Conservation (phyloP, 2,888 invertebrate species). For the Callyntrura guangdongensis region DNA sequence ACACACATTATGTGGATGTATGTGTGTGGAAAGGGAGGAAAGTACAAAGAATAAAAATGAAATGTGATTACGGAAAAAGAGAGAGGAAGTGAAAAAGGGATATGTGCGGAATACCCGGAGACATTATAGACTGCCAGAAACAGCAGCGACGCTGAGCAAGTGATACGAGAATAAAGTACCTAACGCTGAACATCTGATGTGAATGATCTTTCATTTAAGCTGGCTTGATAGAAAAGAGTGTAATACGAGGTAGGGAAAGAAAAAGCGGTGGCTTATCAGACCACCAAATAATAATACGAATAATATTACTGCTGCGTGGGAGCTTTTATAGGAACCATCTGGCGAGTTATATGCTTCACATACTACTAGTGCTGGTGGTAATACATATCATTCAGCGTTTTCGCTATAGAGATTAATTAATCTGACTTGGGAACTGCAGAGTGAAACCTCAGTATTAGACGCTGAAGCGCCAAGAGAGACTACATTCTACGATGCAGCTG, state of each 20-base stretch:
- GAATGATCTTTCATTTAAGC: slow-evolving; percentile 62
- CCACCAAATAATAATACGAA: slow-evolving; percentile 19
- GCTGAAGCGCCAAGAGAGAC: background rate
- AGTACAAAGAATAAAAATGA: background rate
- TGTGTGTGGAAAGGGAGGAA: slow-evolving; percentile 11
- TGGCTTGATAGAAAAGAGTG: slow-evolving; percentile 18
- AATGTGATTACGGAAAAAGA: slow-evolving; percentile 12
- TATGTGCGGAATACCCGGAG: slow-evolving; percentile 10
- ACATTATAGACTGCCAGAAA: slow-evolving; percentile 10
- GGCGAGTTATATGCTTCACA: background rate
- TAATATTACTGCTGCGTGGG: slow-evolving; percentile 32
- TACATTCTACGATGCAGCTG: background rate
- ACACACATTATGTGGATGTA: background rate
- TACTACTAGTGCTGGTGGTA: background rate
- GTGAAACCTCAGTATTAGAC: slow-evolving; percentile 30
- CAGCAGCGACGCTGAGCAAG: background rate
- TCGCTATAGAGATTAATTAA: slow-evolving; percentile 64
- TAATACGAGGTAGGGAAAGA: background rate
- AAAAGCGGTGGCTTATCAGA: background rate
- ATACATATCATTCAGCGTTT: background rate
- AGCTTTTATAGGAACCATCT: background rate
- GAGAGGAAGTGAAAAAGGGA: background rate
- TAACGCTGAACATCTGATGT: slow-evolving; percentile 55
- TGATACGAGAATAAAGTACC: slow-evolving; percentile 1
- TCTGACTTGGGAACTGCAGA: slow-evolving; percentile 50